Base-by-base conservation (phyloP, 2,797 vertebrate genomes). In the Squalus acanthias region DNA sequence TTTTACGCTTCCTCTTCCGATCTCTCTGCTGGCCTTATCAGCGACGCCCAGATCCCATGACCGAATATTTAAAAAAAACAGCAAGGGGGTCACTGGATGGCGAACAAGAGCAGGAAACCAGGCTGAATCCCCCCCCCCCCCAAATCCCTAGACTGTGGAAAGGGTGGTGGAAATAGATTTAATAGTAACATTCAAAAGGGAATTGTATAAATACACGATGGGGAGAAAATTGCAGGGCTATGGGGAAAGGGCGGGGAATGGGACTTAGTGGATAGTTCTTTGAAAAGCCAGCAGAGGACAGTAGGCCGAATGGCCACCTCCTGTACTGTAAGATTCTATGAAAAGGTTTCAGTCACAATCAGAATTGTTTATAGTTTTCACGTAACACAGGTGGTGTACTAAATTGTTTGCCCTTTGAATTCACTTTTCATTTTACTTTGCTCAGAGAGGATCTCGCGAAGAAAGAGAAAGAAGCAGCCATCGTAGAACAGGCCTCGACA, bases 361-460 rank as follows among this genome's bases (percentile, higher is more conserved):
- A 91, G n/a, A 93, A 67, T 39, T 67, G 33, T 60, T 13, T 46
- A 53, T 39, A 60, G 12, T 57, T 67, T 67, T 39, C 33, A 39
- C 2, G 65, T 20, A 85, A 24, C 65, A 67, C 3, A 3, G 9
- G 10, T 12, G 50, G 33, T 74, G 70, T 57, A 53, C 39, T 46
- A 72, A 70, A 70, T 69, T 20, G 22, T 70, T 72, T 50, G n/a
- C 17, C 8, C 22, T 24, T 95, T 24, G 67, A 57, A 57, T 20
- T 96, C 60, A n/a, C 22, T 96, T 96, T 74, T 65, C n/a, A 26
- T 53, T 82, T 13, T 65, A 33, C 20, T 96, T 96, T 96, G 3
- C 94, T n/a, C 95, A 98, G 98, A 96, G 97, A 96, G 96, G 97
- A 97, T 7, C 96, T 96, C 2, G 97, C 97, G 29, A 97, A 97